phyloP scores from a whole-genome alignment of 1,140 invertebrate species.

The Lepidurus couesii region DNA sequence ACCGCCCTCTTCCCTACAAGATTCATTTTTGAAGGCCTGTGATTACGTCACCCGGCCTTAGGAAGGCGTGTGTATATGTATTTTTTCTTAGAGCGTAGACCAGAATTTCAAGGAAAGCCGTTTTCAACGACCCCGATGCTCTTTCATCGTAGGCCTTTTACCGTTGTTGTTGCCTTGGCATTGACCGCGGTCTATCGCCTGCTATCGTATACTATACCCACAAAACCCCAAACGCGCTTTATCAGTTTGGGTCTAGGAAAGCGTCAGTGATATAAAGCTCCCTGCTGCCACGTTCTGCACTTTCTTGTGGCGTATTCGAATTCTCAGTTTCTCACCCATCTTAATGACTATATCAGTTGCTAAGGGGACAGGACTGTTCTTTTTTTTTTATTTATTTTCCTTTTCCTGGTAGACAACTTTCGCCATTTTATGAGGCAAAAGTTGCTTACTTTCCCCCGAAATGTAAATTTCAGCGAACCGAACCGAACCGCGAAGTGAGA shows the following conservation, averaged over 20 bases:
- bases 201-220: constrained; percentile 8
- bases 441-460: too few species aligned
- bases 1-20: too few species aligned
- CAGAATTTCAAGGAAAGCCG: not conserved
- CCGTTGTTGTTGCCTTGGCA: constrained; percentile 17
- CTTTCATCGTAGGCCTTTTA: not conserved
- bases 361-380: too few species aligned
- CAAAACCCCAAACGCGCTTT: constrained; percentile 1
- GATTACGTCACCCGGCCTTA: too few species aligned
- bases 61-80: too few species aligned
- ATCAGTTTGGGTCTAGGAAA: constrained; percentile 1
- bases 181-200: constrained; percentile 20
- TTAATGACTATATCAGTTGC: not conserved
- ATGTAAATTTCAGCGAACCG: too few species aligned
- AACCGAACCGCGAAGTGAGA: too few species aligned
- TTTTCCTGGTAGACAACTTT: too few species aligned
- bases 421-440: too few species aligned
- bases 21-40: too few species aligned
- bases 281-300: not conserved
- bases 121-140: not conserved
- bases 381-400: too few species aligned
- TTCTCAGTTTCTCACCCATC: not conserved
- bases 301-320: not conserved
- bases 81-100: not conserved
- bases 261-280: not conserved